phyloP scores from a whole-genome alignment of 2,113 vertebrate genomes.

The Felis chaus region DNA sequence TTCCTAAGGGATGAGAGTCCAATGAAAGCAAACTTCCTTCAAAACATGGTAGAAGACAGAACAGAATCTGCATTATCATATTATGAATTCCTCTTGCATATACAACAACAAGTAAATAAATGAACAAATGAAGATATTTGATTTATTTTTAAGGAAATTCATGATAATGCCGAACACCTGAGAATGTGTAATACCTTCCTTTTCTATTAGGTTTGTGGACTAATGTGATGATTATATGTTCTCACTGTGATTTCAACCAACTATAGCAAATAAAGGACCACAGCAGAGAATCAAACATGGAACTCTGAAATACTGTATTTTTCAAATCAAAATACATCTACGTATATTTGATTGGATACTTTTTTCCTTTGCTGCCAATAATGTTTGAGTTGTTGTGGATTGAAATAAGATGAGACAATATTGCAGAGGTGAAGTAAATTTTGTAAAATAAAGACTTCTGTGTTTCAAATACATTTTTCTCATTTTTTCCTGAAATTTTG shows the following conservation, averaged over 20 bases:
- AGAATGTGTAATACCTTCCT: conserved; percentile 77
- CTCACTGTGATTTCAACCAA: conserved; percentile 89
- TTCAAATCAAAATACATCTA: conserved; percentile 81
- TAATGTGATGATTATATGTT: conserved; percentile 85
- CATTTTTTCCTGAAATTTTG: conserved; percentile 81
- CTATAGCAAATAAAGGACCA: conserved; percentile 88
- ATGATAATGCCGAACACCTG: conserved; percentile 72
- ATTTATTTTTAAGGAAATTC: conserved; percentile 73
- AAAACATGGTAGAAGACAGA: conserved; percentile 98
- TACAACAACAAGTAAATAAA: conserved; percentile 98
- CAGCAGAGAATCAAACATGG: conserved; percentile 82
- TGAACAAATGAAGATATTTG: conserved; percentile 82
- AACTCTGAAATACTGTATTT: conserved; percentile 83
- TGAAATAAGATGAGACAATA: conserved; percentile 82
- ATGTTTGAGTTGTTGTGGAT: conserved; percentile 83
- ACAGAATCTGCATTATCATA: conserved; percentile 98
- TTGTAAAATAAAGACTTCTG: conserved; percentile 87
- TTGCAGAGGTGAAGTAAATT: conserved; percentile 83
- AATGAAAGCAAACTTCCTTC: conserved; percentile 93
- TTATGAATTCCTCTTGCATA: conserved; percentile 97
- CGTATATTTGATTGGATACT: conserved; percentile 73
- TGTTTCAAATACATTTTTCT: conserved; percentile 86
- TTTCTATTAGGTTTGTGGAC: conserved; percentile 82
- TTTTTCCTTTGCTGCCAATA: conserved; percentile 85
- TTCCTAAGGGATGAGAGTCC: conserved; percentile 94